Base-by-base conservation (phyloP, 2,797 vertebrate species). In the Kryptopterus vitreolus region DNA sequence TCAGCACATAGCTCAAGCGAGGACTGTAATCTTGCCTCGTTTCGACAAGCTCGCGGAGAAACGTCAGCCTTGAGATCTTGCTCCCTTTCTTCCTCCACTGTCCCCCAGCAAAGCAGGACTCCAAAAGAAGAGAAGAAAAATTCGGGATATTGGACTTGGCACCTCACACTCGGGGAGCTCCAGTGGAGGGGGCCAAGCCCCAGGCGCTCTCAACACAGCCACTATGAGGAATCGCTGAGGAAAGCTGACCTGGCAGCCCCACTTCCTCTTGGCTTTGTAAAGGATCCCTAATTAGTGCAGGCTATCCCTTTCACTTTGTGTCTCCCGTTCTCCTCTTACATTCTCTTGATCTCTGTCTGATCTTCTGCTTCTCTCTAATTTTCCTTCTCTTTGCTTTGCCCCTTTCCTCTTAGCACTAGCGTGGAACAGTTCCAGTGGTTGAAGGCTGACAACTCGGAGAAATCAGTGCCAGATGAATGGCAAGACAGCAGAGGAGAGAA, bases 121-220 rank as follows among this genome's bases (percentile, higher is more conserved):
- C 90, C 90, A 90, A 92, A 93, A 93, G 92, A 91, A 87, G 88
- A 91, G 92, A 94, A 92, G 91, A 90, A 92, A 92, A 93, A 91
- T 91, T 87, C 88, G 88, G 90, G 92, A 94, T 86, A 96, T 96
- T 97, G 93, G 92, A 96, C 89, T 92, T 95, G 94, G 95, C 94
- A 95, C 93, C 90, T 91, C 90, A 83, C 91, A 91, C 93, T 92
- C 89, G 84, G 90, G 91, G 92, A 91, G 92, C 90, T 92, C 91
- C 85, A 86, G 86, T 68, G 65, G 82, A 79, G 46, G 87, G 83
- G 84, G 81, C 85, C 87, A 84, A 92, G 93, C 93, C 86, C 93
- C 85, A 87, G 94, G 93, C 92, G 24, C 89, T 91, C 93, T 84
- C 65, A 85, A 81, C 79, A 73, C 82, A 88, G 89, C 90, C 87